These are phyloP conservation scores for Thunnus albacares DNA, from an alignment of 2,797 vertebrate genomes.

Conservation along the genomic window DNA sequence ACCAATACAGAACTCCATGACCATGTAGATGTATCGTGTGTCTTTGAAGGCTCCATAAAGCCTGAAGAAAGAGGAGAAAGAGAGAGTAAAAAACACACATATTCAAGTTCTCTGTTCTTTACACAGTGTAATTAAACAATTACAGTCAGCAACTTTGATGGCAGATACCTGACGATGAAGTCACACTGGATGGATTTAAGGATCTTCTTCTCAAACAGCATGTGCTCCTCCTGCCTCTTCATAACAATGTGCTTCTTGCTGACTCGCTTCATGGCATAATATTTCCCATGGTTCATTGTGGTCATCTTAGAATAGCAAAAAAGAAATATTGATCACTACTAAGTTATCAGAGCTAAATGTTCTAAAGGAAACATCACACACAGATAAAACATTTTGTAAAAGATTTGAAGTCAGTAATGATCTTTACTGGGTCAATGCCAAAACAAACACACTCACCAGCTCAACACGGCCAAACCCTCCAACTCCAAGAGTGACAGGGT, in stretches of 20 bases:
- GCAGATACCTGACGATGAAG: conserved; percentile 86
- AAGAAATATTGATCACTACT: background rate
- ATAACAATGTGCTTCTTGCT: conserved; percentile 87
- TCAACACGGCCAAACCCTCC: conserved; percentile 86
- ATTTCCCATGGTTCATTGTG: conserved; percentile 80
- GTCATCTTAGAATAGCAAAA: conserved; percentile 75
- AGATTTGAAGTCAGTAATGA: background rate
- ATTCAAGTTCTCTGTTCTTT: background rate
- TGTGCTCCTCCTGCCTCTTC: conserved; percentile 86
- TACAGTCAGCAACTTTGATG: background rate
- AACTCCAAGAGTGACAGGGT: conserved; percentile 84
- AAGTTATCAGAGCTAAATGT: background rate
- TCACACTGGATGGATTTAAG: conserved; percentile 83
- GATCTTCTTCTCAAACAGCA: conserved; percentile 88
- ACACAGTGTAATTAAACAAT: too few relatives aligned
- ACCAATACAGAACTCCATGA: conserved; percentile 90
- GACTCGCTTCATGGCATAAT: conserved; percentile 88
- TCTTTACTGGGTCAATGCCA: background rate
- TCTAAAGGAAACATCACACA: background rate
- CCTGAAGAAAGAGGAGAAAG: conserved; percentile 62
- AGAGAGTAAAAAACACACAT: background rate
- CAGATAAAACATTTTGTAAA: background rate
- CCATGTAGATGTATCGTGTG: conserved; percentile 87
- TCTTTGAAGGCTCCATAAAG: conserved; percentile 87
- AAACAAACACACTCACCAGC: conserved; percentile 66